phyloP scores from a whole-genome alignment of 2,113 vertebrate species.

The Pelodiscus sinensis region DNA sequence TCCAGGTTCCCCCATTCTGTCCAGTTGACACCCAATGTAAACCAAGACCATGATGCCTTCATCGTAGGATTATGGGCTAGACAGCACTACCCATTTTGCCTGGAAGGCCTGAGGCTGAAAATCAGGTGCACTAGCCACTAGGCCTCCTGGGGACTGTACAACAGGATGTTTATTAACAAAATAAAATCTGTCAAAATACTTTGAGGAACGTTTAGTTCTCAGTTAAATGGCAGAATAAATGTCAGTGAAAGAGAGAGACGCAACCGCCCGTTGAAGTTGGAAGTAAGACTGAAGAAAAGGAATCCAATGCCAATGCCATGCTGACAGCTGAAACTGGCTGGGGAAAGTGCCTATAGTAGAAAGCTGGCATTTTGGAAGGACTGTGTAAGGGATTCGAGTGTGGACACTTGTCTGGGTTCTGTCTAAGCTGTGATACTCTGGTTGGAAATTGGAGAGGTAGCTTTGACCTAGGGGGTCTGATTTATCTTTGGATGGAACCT shows the following conservation, averaged over 20 bases:
- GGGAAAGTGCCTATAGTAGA: fast-evolving
- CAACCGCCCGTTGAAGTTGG: neutral
- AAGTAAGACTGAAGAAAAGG: fast-evolving
- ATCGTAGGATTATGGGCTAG: neutral
- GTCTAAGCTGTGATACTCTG: fast-evolving
- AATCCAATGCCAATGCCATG: neutral
- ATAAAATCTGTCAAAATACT: neutral
- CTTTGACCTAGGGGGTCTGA: neutral
- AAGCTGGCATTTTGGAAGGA: neutral
- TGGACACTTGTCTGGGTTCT: neutral
- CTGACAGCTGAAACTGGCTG: fast-evolving
- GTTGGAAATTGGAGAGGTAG: neutral
- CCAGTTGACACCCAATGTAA: neutral
- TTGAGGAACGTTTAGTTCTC: neutral
- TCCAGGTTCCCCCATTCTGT: neutral
- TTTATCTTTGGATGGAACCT: neutral
- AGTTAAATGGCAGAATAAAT: neutral
- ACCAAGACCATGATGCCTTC: neutral
- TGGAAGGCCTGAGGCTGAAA: neutral
- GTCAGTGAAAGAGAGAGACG: neutral
- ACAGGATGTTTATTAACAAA: neutral
- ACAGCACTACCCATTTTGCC: neutral
- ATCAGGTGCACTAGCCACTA: neutral
- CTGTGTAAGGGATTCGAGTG: neutral
- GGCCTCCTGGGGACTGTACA: neutral